These are phyloP conservation scores for Aelia acuminata DNA, from an alignment of 2,888 invertebrate genomes.

Conservation along the genomic window DNA sequence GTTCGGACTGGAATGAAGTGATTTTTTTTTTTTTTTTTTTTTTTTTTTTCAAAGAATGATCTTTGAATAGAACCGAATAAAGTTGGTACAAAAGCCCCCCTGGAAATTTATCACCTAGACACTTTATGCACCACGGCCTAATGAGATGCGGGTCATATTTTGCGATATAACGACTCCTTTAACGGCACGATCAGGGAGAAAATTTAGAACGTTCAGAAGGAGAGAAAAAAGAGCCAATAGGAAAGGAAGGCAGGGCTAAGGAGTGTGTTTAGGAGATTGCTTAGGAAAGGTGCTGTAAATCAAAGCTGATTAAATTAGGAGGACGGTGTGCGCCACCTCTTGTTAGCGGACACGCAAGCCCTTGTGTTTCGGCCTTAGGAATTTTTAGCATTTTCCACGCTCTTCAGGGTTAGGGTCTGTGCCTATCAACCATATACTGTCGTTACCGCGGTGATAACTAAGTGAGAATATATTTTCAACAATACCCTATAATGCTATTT, in stretches of 20 bases:
- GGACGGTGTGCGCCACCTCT: neutral
- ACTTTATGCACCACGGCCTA: constrained; percentile 5
- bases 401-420: neutral
- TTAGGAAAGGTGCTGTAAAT: neutral
- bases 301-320: constrained; percentile 35
- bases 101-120: neutral
- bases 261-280: constrained; percentile 15
- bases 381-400: neutral
- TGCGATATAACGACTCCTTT: neutral
- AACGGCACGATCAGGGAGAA: neutral
- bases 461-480: no score
- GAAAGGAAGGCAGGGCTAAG: neutral
- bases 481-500: no score
- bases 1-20: no score
- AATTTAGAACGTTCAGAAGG: neutral
- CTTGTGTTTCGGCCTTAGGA: neutral
- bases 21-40: no score
- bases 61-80: neutral
- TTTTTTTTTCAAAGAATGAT: no score
- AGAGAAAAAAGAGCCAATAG: neutral
- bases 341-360: constrained; percentile 30
- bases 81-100: neutral
- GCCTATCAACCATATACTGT: neutral
- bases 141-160: constrained; percentile 51
- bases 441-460: no score